Evolutionary conservation across 92 coral and sea anemone genomes (phyloP), one percentile per base, ranked within the genome.

Genomic region (Phenganax stokvisi): DNA sequence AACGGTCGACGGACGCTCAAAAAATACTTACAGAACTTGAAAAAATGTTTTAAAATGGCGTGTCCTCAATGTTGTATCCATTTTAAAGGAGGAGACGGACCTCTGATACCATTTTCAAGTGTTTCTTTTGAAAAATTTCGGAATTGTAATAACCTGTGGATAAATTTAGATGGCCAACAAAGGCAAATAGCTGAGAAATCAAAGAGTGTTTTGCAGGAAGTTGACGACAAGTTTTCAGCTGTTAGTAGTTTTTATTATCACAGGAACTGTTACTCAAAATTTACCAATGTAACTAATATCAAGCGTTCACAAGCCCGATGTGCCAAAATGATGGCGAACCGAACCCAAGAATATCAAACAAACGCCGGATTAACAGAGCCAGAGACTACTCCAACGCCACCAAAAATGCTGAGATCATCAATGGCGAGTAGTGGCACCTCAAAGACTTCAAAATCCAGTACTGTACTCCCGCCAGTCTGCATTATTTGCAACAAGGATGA

Each of bases 391-490:
- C 61, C 58, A 85, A 58, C 57, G 17, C 84, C 30, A 71, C 20
- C 69, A 83, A 71, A 51, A 82, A 56, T 86, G 82, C 82, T 74
- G 56, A 83, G 87, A 83, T 86, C 89, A 37, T 37, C 47, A 37
- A 37, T 37, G 47, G 47, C 47, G 47, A 37, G 47, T 37, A 37
- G 47, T 71, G 74, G 68, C 13, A 57, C 81, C 58, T 68, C 63
- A 58, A 82, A 55, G 54, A 25, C 80, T 47, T 73, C 80, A 66
- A 69, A 79, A 12, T 75, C 20, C 69, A 87, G 75, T 76, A 71
- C 82, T 82, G 87, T 83, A 61, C 78, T 86, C 72, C 87, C 89
- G 31, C 87, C 89, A 83, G 47, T 82, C 44, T 86, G 86, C 81
- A 67, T 86, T 51, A 86, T 86, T 77, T 82, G 89, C 69, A 86